Conservation (phyloP, 2,888 invertebrate genomes). For the Lasioglossum pauxillum region DNA sequence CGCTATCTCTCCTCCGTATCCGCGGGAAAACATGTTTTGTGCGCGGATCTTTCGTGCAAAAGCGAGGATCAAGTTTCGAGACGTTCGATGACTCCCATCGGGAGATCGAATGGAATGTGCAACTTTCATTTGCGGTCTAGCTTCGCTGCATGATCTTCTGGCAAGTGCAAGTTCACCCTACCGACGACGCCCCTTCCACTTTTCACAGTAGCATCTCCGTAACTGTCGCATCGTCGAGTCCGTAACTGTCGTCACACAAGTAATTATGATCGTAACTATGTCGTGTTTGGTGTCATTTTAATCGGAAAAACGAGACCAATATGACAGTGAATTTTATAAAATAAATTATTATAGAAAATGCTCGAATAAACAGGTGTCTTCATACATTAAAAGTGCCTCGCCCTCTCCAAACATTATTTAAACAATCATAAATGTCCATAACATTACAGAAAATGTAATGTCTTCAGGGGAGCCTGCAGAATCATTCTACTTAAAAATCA, state of each 20-base stretch:
- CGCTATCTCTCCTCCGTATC: conserved; percentile 42
- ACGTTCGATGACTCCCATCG: conserved; percentile 41
- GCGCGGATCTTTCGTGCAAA: conserved; percentile 23
- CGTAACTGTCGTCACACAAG: not conserved
- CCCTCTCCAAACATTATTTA: too few relatives aligned
- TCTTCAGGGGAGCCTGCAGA: too few relatives aligned
- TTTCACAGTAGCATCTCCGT: not conserved
- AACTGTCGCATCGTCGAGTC: not conserved
- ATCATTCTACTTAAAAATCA: too few relatives aligned
- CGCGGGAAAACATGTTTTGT: conserved; percentile 47
- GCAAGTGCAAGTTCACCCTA: conserved; percentile 53
- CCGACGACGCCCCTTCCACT: not conserved
- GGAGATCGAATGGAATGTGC: conserved; percentile 41
- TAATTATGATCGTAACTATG: not conserved
- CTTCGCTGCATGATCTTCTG: conserved; percentile 42
- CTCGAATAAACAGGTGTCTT: too few relatives aligned
- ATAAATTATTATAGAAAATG: too few relatives aligned
- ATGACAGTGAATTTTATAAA: too few relatives aligned
- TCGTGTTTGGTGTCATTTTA: not conserved
- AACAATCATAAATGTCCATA: too few relatives aligned
- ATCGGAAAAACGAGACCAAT: not conserved
- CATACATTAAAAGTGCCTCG: too few relatives aligned
- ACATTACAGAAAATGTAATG: too few relatives aligned
- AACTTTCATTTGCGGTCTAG: conserved; percentile 60
- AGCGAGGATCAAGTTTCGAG: conserved; percentile 37